A percentile compares a stretch with the other conserved stretches of the same genome.
Evolutionary conservation across 2,113 vertebrate species (phyloP).

Genomic region (Ammospiza caudacuta): DNA sequence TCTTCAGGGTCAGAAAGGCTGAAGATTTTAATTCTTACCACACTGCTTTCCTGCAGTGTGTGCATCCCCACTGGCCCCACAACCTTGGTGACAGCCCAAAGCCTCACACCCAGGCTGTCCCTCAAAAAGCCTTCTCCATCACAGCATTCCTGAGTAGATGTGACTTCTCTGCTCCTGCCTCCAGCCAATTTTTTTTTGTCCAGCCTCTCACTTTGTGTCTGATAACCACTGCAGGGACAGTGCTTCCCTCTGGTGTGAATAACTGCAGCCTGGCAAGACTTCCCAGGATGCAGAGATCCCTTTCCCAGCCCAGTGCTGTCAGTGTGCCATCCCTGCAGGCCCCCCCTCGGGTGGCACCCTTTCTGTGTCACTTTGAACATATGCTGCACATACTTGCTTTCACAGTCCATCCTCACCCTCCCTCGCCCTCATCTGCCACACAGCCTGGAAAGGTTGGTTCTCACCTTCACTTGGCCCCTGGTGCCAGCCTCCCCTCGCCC

Average conservation of each 20-base stretch:
- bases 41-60: neutral
- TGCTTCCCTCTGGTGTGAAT: neutral
- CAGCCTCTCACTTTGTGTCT: neutral
- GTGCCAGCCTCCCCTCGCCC: conserved; percentile 16
- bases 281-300: neutral
- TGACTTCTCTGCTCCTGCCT: neutral
- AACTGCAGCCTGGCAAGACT: neutral
- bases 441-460: conserved; percentile 22
- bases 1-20: neutral
- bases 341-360: neutral
- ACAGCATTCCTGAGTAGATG: neutral
- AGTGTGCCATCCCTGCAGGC: neutral
- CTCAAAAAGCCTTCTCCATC: neutral
- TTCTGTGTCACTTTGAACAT: neutral
- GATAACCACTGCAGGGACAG: neutral
- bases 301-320: neutral
- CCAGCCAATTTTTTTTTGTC: neutral
- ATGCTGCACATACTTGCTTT: conserved; percentile 3
- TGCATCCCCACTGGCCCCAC: neutral
- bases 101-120: neutral
- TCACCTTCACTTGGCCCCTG: conserved; percentile 5
- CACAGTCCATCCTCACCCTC: conserved; percentile 31
- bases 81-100: neutral
- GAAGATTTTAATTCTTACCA: neutral
- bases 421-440: conserved; percentile 21